Conservation (phyloP, 2,888 invertebrate genomes). For the Heteromyza rotundicornis region DNA sequence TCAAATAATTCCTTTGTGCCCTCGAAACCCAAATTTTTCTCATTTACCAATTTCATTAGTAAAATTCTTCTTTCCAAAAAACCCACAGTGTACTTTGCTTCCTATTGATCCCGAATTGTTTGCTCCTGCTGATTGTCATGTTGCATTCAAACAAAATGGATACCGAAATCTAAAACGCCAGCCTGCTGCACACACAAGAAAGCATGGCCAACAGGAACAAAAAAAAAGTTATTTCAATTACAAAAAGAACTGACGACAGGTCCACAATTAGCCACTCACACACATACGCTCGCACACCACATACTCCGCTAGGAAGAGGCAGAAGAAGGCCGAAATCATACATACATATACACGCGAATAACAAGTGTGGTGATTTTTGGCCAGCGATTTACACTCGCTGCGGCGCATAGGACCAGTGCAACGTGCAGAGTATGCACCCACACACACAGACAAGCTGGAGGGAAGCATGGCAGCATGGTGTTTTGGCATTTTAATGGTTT, state of each 20-base stretch:
- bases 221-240: conserved; percentile 25
- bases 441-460: conserved; percentile 29
- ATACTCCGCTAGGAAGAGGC: conserved; percentile 2
- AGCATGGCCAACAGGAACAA: conserved; percentile 45
- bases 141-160: conserved; percentile 39
- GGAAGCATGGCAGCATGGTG: no score
- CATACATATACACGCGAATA: neutral
- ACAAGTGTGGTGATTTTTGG: neutral
- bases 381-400: conserved; percentile 10
- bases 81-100: no score
- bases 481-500: conserved; percentile 40
- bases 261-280: conserved; percentile 55
- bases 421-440: conserved; percentile 30
- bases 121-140: conserved; percentile 34
- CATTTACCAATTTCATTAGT: no score
- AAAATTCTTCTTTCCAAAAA: no score
- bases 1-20: no score
- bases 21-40: no score
- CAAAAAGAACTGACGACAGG: conserved; percentile 54
- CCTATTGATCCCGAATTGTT: neutral
- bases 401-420: conserved; percentile 30
- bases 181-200: no score
- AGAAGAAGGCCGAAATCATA: conserved; percentile 8
- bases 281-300: conserved; percentile 29
- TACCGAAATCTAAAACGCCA: conserved; percentile 24